Evolutionary conservation across 2,113 vertebrate species (phyloP).

Genomic region (human): DNA sequence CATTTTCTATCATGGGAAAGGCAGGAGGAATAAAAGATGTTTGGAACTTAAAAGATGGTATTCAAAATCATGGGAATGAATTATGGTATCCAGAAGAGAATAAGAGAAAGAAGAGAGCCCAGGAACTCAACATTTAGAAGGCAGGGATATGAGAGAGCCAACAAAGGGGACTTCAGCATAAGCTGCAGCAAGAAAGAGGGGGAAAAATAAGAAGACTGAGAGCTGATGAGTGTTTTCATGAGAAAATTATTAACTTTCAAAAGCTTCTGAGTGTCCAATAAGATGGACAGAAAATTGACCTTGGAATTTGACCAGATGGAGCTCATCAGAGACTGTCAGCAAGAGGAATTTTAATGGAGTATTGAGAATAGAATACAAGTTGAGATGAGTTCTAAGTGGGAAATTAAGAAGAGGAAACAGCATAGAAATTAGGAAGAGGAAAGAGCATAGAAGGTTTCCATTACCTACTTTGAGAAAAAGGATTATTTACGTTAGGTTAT

Average conservation of each 20-base stretch:
- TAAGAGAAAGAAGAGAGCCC: neutral
- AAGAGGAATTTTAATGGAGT: conserved; percentile 34
- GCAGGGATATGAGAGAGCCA: neutral
- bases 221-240: neutral
- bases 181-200: neutral
- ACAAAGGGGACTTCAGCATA: neutral
- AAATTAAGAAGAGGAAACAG: neutral
- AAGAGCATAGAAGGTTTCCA: neutral
- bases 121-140: neutral
- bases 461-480: too few species aligned
- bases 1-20: neutral
- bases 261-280: conserved; percentile 12
- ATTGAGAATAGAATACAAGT: conserved; percentile 30
- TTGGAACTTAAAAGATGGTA: neutral
- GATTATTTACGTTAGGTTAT: neutral
- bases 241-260: conserved; percentile 28
- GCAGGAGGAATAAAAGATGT: neutral
- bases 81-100: neutral
- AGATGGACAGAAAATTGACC: conserved; percentile 32
- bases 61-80: neutral
- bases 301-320: conserved; percentile 7
- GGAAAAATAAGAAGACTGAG: neutral
- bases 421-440: neutral
- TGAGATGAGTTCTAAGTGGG: neutral
- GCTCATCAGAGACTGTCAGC: conserved; percentile 6